phyloP scores from a whole-genome alignment of 1,140 invertebrate species.

The Brachionus manjavacas region DNA sequence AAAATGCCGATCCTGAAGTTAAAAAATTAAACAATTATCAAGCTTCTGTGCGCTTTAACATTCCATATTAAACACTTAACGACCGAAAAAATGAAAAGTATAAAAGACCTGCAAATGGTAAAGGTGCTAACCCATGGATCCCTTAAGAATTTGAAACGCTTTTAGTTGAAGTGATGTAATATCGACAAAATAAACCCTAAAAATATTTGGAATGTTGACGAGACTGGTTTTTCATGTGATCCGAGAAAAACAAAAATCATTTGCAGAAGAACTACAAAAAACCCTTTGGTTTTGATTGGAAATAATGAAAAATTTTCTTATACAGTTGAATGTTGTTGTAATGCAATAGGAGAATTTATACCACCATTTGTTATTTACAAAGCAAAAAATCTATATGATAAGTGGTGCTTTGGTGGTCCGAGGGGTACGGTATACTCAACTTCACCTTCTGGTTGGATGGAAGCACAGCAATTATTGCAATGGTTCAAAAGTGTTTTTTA shows the following conservation, averaged over 20 bases:
- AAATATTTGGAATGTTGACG: neutral
- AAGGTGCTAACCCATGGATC: no score
- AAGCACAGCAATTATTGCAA: neutral
- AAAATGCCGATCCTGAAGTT: no score
- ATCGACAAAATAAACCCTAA: neutral
- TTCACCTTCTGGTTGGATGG: neutral
- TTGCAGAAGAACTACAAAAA: neutral
- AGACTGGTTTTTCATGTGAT: neutral
- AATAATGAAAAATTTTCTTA: neutral
- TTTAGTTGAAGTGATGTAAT: neutral
- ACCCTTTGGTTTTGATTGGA: neutral
- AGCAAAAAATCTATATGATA: neutral
- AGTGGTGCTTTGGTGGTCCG: neutral
- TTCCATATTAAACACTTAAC: no score
- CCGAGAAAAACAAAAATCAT: neutral
- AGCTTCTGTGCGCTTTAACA: no score
- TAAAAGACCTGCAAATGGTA: no score
- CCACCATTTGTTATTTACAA: neutral
- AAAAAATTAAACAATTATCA: no score
- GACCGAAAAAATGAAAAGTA: no score
- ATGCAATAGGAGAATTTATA: neutral
- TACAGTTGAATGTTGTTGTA: neutral
- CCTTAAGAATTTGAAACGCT: neutral
- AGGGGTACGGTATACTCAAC: neutral
- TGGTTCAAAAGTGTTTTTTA: neutral